Percentiles rank a stretch among this genome's conserved stretches.
phyloP scores from a whole-genome alignment of 2,888 invertebrate species.

The Apamea epomidion region DNA sequence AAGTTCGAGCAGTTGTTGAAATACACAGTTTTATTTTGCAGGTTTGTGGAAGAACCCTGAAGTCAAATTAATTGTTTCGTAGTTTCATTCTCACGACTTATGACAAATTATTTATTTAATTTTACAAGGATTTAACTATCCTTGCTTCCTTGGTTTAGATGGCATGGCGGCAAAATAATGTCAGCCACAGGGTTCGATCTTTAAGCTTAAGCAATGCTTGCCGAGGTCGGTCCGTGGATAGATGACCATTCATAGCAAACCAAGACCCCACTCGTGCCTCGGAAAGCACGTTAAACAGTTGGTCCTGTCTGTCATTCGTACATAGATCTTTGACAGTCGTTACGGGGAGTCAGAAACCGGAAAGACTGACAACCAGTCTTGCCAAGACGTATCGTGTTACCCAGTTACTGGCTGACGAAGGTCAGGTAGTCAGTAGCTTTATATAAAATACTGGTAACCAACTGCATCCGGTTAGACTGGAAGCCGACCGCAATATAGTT shows the following conservation, averaged over 20 bases:
- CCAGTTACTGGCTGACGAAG: background rate
- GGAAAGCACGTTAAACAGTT: background rate
- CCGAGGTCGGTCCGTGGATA: background rate
- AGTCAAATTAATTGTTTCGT: conserved; percentile 19
- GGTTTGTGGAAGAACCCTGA: conserved; percentile 15
- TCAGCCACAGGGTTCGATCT: background rate
- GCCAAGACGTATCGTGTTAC: background rate
- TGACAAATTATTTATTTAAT: background rate
- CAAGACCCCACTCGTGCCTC: background rate
- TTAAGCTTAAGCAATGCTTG: background rate
- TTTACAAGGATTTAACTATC: background rate
- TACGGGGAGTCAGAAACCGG: background rate
- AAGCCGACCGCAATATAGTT: background rate
- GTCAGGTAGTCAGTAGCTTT: background rate
- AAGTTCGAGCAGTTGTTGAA: background rate
- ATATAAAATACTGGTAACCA: background rate
- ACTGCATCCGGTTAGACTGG: background rate
- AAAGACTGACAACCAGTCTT: background rate
- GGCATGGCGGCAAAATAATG: background rate
- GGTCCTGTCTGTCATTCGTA: background rate
- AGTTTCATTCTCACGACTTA: background rate
- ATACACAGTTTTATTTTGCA: conserved; percentile 12
- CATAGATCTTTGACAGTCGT: background rate
- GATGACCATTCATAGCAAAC: background rate
- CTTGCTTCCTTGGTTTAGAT: background rate